Evolutionary conservation across 2,113 vertebrate genomes (phyloP), one percentile per base, ranked within the genome.

Genomic region (Oncorhynchus gorbuscha): DNA sequence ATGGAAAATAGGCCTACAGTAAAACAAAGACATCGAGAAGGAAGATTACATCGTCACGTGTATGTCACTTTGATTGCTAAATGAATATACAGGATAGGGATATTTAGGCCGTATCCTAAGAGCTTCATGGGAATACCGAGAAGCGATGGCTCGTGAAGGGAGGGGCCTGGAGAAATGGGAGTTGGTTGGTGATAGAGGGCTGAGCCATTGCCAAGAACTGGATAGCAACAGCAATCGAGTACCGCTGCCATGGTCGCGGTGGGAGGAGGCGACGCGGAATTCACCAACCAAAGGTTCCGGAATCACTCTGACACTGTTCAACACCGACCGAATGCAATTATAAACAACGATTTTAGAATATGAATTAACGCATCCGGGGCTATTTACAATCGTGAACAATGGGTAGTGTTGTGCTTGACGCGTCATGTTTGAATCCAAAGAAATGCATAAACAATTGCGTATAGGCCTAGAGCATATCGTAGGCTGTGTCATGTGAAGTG

Each of bases 161-260:
- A 89, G 89, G 81, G 86, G 90, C 84, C 76, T 77, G 76, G 35
- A 72, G 72, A 85, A 87, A 89, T 89, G 86, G 77, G 80, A 89
- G 87, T 83, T 87, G 89, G 89, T 90, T 92, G 90, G 87, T 79
- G 84, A 87, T 76, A 79, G 85, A 88, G 86, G 81, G 88, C 84
- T 87, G 89, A 85, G 87, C 88, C 82, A 87, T 84, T 82, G 88
- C 87, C 87, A 91, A 86, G 90, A 90, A 84, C 92, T 88, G 93
- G 91, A 86, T 92, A 93, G 93, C 93, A 93, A 92, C 93, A 93
- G 92, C 88, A 88, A 85, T 83, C 80, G 86, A 83, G 76, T 84
- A 85, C 84, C 81, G 82, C 83, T 85, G 78, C 83, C 83, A 81
- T 66, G 73, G 70, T 87, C 84, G 82, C 55, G 68, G 85, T 86